Percentiles rank a stretch among this genome's conserved stretches.
These are phyloP conservation scores for Caiman crocodilus DNA, from an alignment of 2,797 vertebrate species.

Conservation along the genomic window DNA sequence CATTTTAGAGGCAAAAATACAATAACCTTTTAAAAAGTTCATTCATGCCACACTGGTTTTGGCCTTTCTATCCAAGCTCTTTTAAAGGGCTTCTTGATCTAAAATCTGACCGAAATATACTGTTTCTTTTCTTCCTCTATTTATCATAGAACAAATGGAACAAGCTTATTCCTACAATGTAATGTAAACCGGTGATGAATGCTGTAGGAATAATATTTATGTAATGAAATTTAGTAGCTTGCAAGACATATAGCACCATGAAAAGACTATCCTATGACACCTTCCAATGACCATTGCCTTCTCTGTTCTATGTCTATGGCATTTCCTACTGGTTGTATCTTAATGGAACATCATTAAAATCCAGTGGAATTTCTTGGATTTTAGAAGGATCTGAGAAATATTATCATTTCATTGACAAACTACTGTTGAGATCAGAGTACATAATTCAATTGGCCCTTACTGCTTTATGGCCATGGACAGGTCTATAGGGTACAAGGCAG, in stretches of 20 bases:
- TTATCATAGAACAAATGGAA: not conserved
- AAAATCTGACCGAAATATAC: not conserved
- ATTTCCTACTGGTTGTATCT: no score
- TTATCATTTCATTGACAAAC: not conserved
- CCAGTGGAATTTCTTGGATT: not conserved
- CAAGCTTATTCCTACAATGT: not conserved
- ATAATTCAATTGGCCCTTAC: not conserved
- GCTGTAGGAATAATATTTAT: not conserved
- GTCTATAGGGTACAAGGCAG: no score
- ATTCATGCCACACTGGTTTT: not conserved
- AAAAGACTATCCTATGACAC: not conserved
- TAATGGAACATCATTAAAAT: fast-evolving
- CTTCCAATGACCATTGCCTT: not conserved
- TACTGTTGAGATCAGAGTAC: not conserved
- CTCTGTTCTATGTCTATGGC: not conserved
- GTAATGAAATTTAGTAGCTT: not conserved
- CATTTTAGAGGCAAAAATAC: not conserved
- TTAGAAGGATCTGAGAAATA: not conserved
- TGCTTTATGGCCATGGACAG: not conserved
- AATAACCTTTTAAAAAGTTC: not conserved
- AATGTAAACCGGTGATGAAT: not conserved
- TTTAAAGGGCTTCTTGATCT: not conserved
- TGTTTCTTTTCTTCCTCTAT: not conserved
- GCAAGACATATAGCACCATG: not conserved
- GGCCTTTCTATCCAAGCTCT: not conserved